Conservation (phyloP, 2,113 vertebrate genomes). For the Elanus axillaris region DNA sequence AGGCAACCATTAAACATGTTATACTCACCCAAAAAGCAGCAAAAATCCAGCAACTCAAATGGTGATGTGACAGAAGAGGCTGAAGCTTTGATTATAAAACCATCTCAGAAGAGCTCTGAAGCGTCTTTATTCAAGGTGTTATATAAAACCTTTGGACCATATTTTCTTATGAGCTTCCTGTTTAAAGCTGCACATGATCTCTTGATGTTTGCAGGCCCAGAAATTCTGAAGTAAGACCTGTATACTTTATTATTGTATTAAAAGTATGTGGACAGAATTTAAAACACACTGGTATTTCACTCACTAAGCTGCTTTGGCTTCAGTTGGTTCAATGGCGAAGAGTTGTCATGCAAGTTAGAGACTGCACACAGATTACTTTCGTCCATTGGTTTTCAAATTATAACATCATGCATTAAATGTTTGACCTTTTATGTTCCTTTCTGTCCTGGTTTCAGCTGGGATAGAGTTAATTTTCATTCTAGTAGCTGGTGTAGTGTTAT, state of each 20-base stretch:
- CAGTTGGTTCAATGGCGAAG: background rate
- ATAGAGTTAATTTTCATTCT: too few species aligned
- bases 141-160: slow-evolving; percentile 90
- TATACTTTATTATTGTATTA: background rate
- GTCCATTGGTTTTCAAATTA: background rate
- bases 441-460: too few species aligned
- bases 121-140: slow-evolving; percentile 89
- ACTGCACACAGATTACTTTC: background rate
- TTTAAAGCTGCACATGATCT: slow-evolving; percentile 92
- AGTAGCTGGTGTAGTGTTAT: too few species aligned
- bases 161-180: slow-evolving; percentile 91
- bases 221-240: slow-evolving; percentile 84
- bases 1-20: slow-evolving; percentile 66
- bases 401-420: background rate
- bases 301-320: background rate
- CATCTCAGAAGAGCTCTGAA: slow-evolving; percentile 65
- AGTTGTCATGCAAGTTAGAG: background rate
- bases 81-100: slow-evolving; percentile 83
- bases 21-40: slow-evolving; percentile 72
- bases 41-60: slow-evolving; percentile 46
- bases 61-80: slow-evolving; percentile 78
- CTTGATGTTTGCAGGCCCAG: slow-evolving; percentile 91
- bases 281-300: background rate
- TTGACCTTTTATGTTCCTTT: background rate
- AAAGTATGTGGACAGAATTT: background rate